Evolutionary conservation across 2,888 invertebrate genomes (phyloP).

Genomic region (Chalcis sispes): DNA sequence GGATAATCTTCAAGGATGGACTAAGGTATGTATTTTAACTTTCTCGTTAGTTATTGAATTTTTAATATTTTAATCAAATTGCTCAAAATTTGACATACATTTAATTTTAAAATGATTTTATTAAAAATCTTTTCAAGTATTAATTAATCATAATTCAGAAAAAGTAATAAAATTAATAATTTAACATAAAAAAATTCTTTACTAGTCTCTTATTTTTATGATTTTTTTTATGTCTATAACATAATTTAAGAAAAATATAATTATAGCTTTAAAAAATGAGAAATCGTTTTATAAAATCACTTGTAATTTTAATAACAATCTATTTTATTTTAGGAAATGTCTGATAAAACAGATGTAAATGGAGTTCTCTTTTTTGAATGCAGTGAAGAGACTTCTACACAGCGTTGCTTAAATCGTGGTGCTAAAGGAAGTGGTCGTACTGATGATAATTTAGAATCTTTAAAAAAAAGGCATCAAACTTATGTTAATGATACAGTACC

Average conservation of each 20-base stretch:
- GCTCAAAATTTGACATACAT: background rate
- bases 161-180: too few species aligned
- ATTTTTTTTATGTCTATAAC: too few species aligned
- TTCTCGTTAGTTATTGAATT: background rate
- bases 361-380: slow-evolving; percentile 97
- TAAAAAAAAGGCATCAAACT: slow-evolving; percentile 91
- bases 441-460: slow-evolving; percentile 94
- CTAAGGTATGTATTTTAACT: slow-evolving; percentile 72
- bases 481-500: slow-evolving; percentile 92
- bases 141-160: too few species aligned
- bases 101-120: background rate
- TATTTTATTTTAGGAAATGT: slow-evolving; percentile 80
- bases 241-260: too few species aligned
- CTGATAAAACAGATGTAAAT: slow-evolving; percentile 87
- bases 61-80: too few species aligned
- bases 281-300: background rate
- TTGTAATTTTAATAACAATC: background rate
- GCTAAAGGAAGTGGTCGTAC: slow-evolving; percentile 92
- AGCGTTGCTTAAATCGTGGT: slow-evolving; percentile 91
- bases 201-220: too few species aligned
- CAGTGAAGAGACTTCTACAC: slow-evolving; percentile 87
- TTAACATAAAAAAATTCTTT: too few species aligned
- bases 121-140: background rate
- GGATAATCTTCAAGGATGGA: slow-evolving; percentile 98
- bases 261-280: too few species aligned